phyloP scores from a whole-genome alignment of 92 coral and sea anemone species.

The Palythoa caribaeorum region DNA sequence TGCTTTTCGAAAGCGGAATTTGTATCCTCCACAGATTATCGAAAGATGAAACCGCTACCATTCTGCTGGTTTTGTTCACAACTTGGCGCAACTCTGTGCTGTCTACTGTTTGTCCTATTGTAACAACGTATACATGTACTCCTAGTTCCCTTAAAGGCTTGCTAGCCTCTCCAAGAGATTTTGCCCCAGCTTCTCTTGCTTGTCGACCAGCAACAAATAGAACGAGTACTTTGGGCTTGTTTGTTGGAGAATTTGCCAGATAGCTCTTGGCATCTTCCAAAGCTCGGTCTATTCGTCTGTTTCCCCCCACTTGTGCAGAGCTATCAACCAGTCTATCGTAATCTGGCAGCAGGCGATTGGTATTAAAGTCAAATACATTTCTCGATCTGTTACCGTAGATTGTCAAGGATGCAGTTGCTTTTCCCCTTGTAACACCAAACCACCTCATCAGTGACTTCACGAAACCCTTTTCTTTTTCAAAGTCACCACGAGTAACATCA shows the following conservation, averaged over 20 bases:
- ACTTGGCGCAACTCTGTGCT: conserved; percentile 37
- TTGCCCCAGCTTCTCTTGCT: conserved; percentile 51
- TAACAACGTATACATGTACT: conserved; percentile 51
- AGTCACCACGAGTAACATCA: conserved; percentile 65
- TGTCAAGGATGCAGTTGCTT: conserved; percentile 75
- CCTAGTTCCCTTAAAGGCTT: conserved; percentile 55
- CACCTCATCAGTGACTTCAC: conserved; percentile 74
- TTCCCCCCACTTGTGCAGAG: conserved; percentile 75
- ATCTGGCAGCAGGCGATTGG: conserved; percentile 56
- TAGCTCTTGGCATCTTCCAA: conserved; percentile 73
- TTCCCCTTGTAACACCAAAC: conserved; percentile 68
- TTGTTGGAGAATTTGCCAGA: conserved; percentile 60
- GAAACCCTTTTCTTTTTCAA: conserved; percentile 75
- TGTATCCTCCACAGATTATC: conserved; percentile 38
- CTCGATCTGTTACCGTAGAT: conserved; percentile 72
- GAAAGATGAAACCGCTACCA: conserved; percentile 12
- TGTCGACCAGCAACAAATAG: conserved; percentile 70
- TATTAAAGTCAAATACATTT: conserved; percentile 61
- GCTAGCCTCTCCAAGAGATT: conserved; percentile 46
- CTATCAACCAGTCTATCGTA: conserved; percentile 67
- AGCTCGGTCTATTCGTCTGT: conserved; percentile 77
- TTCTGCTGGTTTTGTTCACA: not conserved
- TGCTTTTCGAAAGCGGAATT: not conserved
- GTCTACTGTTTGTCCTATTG: conserved; percentile 44
- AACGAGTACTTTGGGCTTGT: conserved; percentile 59